Evolutionary conservation across 2,113 vertebrate genomes (phyloP).

Genomic region (Peucedramus taeniatus): DNA sequence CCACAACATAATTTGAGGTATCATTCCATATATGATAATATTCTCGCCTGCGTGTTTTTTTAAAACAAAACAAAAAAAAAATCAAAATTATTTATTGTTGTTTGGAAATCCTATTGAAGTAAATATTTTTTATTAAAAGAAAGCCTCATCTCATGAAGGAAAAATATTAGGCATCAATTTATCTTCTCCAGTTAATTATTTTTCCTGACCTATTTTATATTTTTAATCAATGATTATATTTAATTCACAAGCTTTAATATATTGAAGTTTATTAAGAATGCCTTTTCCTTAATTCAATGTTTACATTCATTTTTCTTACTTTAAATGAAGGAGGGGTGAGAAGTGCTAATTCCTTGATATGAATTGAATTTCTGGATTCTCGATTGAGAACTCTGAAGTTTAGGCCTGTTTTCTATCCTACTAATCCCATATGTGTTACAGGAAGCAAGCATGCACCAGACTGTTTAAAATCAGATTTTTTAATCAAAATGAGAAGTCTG

Average conservation of each 20-base stretch:
- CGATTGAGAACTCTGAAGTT: not conserved
- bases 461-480: not conserved
- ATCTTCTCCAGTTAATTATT: not conserved
- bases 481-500: not conserved
- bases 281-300: constrained; percentile 21
- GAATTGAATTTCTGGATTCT: not conserved
- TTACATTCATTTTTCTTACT: constrained; percentile 9
- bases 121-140: not conserved
- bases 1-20: not conserved
- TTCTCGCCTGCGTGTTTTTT: not conserved
- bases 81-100: not conserved
- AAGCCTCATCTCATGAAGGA: not conserved
- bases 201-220: not conserved
- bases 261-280: constrained; percentile 15
- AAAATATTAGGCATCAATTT: not conserved
- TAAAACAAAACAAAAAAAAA: not conserved
- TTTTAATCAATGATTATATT: constrained; percentile 42
- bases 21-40: not conserved
- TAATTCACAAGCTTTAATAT: constrained; percentile 34
- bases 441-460: not conserved
- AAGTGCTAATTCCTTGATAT: not conserved
- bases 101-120: not conserved
- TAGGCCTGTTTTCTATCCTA: not conserved
- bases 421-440: not conserved
- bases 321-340: not conserved